A percentile compares a stretch with the other conserved stretches of the same genome.
These are phyloP conservation scores for Anastatus disparis DNA, from an alignment of 1,140 invertebrate genomes.

Conservation along the genomic window DNA sequence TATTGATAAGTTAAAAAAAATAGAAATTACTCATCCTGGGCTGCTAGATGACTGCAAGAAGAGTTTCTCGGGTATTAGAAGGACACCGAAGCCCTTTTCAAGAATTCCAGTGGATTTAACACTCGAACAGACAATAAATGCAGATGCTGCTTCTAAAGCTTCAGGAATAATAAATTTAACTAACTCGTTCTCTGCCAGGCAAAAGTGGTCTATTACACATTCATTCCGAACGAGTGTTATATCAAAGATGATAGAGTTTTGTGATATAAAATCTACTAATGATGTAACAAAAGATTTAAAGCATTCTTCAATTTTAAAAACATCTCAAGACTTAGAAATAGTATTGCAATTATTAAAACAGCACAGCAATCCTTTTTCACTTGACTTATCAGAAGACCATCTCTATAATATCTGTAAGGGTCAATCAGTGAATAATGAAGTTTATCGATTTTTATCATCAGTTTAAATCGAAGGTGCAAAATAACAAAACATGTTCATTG, in stretches of 20 bases:
- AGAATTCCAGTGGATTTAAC: conserved; percentile 41
- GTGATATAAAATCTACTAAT: conserved; percentile 3
- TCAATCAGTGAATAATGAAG: conserved; percentile 32
- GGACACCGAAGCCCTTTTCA: conserved; percentile 1
- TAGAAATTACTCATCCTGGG: background rate
- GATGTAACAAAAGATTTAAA: conserved; percentile 34
- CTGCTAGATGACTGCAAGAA: background rate
- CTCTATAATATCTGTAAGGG: conserved; percentile 32
- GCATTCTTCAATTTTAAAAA: conserved; percentile 21
- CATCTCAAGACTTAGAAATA: conserved; percentile 27
- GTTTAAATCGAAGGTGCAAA: conserved; percentile 25
- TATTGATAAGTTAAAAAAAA: background rate
- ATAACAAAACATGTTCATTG: conserved; percentile 40
- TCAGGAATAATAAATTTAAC: conserved; percentile 45
- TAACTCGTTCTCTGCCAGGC: conserved; percentile 48
- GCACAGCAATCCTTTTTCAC: conserved; percentile 29
- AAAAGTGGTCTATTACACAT: conserved; percentile 47
- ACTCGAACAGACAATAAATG: too few relatives aligned
- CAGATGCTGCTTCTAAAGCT: too few relatives aligned
- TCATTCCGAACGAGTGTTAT: conserved; percentile 46
- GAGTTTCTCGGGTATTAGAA: background rate
- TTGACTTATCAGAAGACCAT: conserved; percentile 31
- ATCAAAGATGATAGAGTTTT: conserved; percentile 20
- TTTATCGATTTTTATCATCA: conserved; percentile 32
- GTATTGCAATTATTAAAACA: conserved; percentile 29